phyloP scores from a whole-genome alignment of 2,113 vertebrate genomes.

The Microtus ochrogaster region DNA sequence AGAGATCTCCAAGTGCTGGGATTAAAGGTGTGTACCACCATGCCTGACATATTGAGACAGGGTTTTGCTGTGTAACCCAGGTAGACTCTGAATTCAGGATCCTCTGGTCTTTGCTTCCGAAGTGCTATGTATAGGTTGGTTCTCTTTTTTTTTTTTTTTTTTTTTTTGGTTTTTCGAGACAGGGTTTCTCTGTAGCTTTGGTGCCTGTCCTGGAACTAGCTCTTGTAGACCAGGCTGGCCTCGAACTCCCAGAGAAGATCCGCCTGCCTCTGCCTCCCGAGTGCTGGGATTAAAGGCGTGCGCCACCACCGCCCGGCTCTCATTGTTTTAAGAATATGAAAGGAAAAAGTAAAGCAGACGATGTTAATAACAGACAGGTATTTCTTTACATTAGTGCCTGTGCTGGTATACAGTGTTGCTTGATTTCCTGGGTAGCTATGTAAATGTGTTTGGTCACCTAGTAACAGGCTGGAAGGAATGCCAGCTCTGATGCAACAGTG shows the following conservation, averaged over 20 bases:
- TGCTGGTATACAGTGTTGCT: neutral
- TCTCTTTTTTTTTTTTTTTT: too few relatives aligned
- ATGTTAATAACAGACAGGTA: slow-evolving; percentile 35
- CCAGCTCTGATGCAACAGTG: slow-evolving; percentile 56
- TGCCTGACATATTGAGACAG: neutral
- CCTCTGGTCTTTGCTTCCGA: neutral
- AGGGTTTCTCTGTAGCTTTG: too few relatives aligned
- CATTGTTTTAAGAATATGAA: slow-evolving; percentile 22
- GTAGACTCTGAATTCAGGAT: neutral
- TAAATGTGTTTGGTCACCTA: slow-evolving; percentile 63
- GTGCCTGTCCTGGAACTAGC: too few relatives aligned
- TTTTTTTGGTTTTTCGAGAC: too few relatives aligned
- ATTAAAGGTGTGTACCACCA: neutral
- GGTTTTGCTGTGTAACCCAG: neutral
- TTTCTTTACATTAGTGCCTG: slow-evolving; percentile 45
- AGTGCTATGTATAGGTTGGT: neutral
- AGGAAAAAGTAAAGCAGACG: slow-evolving; percentile 41
- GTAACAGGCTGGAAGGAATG: slow-evolving; percentile 57
- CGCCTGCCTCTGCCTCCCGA: too few relatives aligned
- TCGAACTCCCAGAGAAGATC: too few relatives aligned
- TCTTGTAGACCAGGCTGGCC: too few relatives aligned
- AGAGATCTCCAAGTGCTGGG: neutral
- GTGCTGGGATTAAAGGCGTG: too few relatives aligned
- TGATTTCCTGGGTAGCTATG: slow-evolving; percentile 60
- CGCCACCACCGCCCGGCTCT: too few relatives aligned